Percentiles rank a stretch among this genome's conserved stretches.
Conservation (phyloP, 2,113 vertebrate genomes). For the Chloebia gouldiae region DNA sequence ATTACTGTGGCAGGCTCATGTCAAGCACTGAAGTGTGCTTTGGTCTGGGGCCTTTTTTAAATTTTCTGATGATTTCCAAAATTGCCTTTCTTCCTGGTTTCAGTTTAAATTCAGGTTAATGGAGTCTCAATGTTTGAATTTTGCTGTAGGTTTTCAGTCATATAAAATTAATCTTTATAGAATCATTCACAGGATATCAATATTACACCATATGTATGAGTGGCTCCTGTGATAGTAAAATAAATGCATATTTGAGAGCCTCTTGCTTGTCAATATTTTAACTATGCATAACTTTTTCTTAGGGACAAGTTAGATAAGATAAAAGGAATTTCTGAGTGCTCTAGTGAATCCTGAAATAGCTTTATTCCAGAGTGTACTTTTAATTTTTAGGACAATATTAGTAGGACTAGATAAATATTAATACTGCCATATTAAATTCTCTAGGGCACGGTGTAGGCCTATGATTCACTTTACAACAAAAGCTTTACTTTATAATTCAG, state of each 20-base stretch:
- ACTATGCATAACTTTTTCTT: not conserved
- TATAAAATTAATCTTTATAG: not conserved
- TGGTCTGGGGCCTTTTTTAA: fast-evolving
- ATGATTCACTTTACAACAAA: not conserved
- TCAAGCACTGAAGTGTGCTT: not conserved
- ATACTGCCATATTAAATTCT: not conserved
- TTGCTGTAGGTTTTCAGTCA: not conserved
- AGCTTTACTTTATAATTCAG: not conserved
- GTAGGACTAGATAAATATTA: not conserved
- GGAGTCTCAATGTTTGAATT: not conserved
- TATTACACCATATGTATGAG: not conserved
- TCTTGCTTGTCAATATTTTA: not conserved
- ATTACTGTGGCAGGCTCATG: not conserved
- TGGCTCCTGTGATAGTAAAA: not conserved
- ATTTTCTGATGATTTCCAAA: not conserved
- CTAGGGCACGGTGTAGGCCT: not conserved
- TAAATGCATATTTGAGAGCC: not conserved
- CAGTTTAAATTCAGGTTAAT: not conserved
- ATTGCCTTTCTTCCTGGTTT: not conserved
- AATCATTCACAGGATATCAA: not conserved
- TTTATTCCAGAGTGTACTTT: not conserved
- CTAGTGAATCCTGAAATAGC: not conserved
- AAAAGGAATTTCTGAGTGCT: not conserved
- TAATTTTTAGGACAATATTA: not conserved
- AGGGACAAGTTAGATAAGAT: not conserved